Base-by-base conservation (phyloP, 1,140 invertebrate species). In the Pygmarrhopalites habei region DNA sequence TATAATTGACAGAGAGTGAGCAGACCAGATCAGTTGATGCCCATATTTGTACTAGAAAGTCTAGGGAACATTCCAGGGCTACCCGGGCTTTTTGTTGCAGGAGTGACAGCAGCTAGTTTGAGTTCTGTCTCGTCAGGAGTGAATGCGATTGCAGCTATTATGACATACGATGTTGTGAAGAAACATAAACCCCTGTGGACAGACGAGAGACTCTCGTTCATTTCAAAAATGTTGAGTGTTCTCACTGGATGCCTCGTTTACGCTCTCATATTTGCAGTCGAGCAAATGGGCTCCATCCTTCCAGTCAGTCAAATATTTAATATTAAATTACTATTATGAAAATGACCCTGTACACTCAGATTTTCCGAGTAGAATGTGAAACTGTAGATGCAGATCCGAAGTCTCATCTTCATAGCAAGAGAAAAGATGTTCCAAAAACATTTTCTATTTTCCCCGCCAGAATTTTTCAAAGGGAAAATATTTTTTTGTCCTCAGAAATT, bases 31-130 rank as follows among this genome's bases (percentile, higher is more conserved):
- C 74, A 78, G 64, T 66, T 80, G 2, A 70, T 79, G 17, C 76
- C 77, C 1, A 72, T 79, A 15, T 83, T 79, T 71, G 80, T 82
- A 1, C 80, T 82, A 77, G 77, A 82, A 47, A 73, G 75, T n/a
- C 64, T 81, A 14, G 75, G 75, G n/a, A 44, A 75, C 14, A 60
- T 75, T n/a, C 73, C 71, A 12, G 79, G 80, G 10, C 56, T 82
- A 28, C 77, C 79, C 2, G 80, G 82, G 17, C 62, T 83, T 1
- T 82, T 83, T 68, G 78, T 82, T 1, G 78, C 81, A 10, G 79
- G 79, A 57, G 73, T 83, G 17, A 83, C 81, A 67, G 77, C 77
- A 67, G 82, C 80, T 19, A 78, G 80, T 30, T 72, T 83, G 25
- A n/a, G n/a, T n/a, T 30, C 67, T 1, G 67, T 69, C 4, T 69